Percentiles rank a stretch among this genome's conserved stretches.
Conservation (phyloP, 2,888 invertebrate species). For the Tenthredo amoena region DNA sequence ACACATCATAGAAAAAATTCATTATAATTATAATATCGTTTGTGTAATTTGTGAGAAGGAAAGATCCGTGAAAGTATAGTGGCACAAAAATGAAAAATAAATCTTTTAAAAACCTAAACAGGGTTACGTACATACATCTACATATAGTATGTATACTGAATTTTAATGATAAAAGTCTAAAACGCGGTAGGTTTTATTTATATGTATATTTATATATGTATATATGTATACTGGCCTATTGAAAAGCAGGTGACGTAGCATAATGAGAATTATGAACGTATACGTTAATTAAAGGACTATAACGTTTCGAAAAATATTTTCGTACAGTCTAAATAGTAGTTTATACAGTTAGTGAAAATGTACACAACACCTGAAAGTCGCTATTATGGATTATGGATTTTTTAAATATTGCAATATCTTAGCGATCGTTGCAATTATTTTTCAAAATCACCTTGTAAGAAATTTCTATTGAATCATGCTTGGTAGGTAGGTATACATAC, state of each 20-base stretch:
- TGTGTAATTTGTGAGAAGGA: background rate
- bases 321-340: slow-evolving; percentile 15
- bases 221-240: slow-evolving; percentile 42
- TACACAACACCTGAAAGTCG: slow-evolving; percentile 35
- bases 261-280: slow-evolving; percentile 24
- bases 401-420: slow-evolving; percentile 1
- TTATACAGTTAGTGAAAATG: slow-evolving; percentile 45
- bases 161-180: slow-evolving; percentile 2
- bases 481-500: background rate
- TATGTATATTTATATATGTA: slow-evolving; percentile 2
- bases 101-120: background rate
- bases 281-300: slow-evolving; percentile 9
- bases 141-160: background rate
- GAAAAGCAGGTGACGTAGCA: slow-evolving; percentile 35
- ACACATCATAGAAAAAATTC: background rate
- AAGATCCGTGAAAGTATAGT: background rate
- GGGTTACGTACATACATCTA: background rate
- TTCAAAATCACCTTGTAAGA: slow-evolving; percentile 12
- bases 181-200: background rate
- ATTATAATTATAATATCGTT: background rate
- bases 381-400: background rate
- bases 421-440: background rate
- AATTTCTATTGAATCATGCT: slow-evolving; percentile 16
- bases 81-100: background rate
- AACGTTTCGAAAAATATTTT: slow-evolving; percentile 31